Conservation (phyloP, 2,113 vertebrate species). For the Periophthalmus modestus region DNA sequence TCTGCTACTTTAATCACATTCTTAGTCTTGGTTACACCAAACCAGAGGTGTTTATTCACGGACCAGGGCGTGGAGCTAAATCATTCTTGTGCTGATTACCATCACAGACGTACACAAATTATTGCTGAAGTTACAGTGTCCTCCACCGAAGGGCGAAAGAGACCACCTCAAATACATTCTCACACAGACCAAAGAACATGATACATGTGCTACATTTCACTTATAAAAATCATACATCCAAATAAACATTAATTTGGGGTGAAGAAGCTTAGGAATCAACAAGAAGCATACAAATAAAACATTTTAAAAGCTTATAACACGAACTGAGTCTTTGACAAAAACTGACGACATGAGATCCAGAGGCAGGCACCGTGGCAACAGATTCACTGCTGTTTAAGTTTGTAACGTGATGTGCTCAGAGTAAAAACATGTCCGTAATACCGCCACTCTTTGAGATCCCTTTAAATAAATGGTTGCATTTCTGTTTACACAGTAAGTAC, state of each 20-base stretch:
- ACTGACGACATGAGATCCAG: constrained; percentile 26
- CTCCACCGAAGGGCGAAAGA: constrained; percentile 27
- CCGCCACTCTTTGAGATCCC: constrained; percentile 77
- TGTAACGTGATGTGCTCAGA: constrained; percentile 22
- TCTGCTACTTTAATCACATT: constrained; percentile 73
- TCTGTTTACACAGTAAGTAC: constrained; percentile 47
- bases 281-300: constrained; percentile 43
- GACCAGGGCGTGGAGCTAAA: constrained; percentile 13
- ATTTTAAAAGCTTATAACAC: constrained; percentile 55
- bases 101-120: constrained; percentile 38
- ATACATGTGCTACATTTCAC: constrained; percentile 69
- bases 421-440: constrained; percentile 57
- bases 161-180: constrained; percentile 60
- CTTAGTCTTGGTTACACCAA: constrained; percentile 55
- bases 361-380: constrained; percentile 55
- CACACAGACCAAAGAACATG: constrained; percentile 45
- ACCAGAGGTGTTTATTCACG: constrained; percentile 32
- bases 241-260: constrained; percentile 52
- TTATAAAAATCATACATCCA: constrained; percentile 27
- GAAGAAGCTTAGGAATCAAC: constrained; percentile 32
- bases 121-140: constrained; percentile 35
- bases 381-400: constrained; percentile 34
- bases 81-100: constrained; percentile 18
- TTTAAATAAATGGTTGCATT: constrained; percentile 66
- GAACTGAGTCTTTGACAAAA: constrained; percentile 52